Base-by-base conservation (phyloP, 2,113 vertebrate species). In the Phoxinus phoxinus region DNA sequence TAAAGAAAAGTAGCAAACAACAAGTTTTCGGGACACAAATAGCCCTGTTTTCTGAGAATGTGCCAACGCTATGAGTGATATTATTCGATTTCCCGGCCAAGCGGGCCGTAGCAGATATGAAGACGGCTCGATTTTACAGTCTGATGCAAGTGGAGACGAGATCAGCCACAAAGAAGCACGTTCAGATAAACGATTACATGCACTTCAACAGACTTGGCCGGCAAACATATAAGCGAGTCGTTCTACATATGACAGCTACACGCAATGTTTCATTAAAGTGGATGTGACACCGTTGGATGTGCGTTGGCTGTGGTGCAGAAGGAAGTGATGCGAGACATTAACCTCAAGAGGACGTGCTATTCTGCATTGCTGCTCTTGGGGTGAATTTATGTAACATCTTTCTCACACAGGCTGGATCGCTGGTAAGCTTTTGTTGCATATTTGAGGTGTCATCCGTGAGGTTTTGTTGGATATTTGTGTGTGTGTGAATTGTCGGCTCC, bases 321-420 rank as follows among this genome's bases (percentile, higher is more conserved):
- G 86, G 75, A 87, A 84, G 61, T 58, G 83, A 79, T 65, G 76
- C 21, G 37, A 74, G 76, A 74, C 65, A 41, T 84, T 48, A 76
- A 81, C 82, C 82, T 73, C 86, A 53, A 72, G 67, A 44, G 56
- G 51, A 85, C 67, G 67, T 84, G 86, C 63, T 32, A 48, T 65
- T 61, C 46, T 56, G 86, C 74, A 74, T n/a, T n/a, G 63, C n/a
- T 72, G 41, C 81, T 56, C 46, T 35, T 44, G 13, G 30, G 51
- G 69, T 9, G 48, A 17, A 23, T 56, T 72, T 41, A 25, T 83
- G 69, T 59, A 32, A 37, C 72, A 30, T 58, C 74, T 25, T 1
- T 23, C 7, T 56, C 59, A 30, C 32, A 10, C 19, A 32, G 75
- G 48, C 65, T 80, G 63, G 15, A 30, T 56, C 75, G 3, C 44